Evolutionary conservation across 1,140 invertebrate genomes (phyloP), one percentile per base, ranked within the genome.

Genomic region (Triops cancriformis): DNA sequence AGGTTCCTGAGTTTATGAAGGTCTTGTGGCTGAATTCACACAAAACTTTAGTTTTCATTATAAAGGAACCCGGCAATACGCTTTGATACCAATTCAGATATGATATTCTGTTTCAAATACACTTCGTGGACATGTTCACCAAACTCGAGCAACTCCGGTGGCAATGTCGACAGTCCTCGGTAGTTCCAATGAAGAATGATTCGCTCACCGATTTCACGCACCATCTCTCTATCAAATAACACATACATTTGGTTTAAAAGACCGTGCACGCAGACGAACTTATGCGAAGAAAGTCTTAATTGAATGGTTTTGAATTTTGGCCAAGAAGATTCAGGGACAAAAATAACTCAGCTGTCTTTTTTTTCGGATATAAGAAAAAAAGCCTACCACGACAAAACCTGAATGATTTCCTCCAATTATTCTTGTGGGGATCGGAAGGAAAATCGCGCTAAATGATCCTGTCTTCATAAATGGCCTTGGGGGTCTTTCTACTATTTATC

Each of bases 151-250:
- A 79, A 45, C 37, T 79, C 78, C n/a, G 26, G 23, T 14, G 78
- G 78, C 11, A 79, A 77, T 14, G 11, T n/a, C 18, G 51, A 45
- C 28, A 79, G 73, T 0, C 78, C 78, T 5, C 78, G 75, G 72
- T 77, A 79, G 43, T 79, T 79, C 78, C 78, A 79, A 51, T 79
- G 78, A 26, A 79, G 72, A 26, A 79, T 79, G 11, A 78, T 7
- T 45, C 77, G 72, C 42, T 78, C 77, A 9, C 72, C 73, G n/a
- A 78, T 78, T 27, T 78, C 77, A 26, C 72, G 73, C 14, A 78
- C 77, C 77, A 78, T 78, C 31, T 73, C 77, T 74, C 26, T 23
- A 74, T 78, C 77, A n/a, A 73, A 43, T 23, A 28, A 73, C 42
- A 41, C 18, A 64, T 64, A 18, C 51, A 64, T 64, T 64, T 64